Percentiles rank a stretch among this genome's conserved stretches.
Conservation (phyloP, 2,113 vertebrate species). For the Sialia sialis region DNA sequence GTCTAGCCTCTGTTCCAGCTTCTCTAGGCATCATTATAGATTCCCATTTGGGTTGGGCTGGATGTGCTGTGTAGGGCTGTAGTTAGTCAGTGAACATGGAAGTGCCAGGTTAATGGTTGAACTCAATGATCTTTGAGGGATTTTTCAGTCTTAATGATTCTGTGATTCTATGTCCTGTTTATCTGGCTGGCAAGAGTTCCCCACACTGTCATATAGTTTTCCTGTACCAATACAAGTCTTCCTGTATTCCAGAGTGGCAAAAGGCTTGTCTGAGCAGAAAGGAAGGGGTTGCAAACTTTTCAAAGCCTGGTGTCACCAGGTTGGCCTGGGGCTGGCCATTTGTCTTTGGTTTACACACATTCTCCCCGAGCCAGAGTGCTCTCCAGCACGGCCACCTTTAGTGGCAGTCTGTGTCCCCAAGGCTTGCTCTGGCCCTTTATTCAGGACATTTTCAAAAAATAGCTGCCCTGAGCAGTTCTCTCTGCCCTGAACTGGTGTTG, state of each 20-base stretch:
- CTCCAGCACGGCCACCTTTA: neutral
- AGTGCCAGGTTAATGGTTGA: neutral
- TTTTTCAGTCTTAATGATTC: neutral
- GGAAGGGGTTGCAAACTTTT: neutral
- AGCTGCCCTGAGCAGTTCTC: constrained; percentile 21
- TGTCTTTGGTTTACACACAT: neutral
- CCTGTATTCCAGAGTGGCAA: neutral
- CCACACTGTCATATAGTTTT: too few relatives aligned
- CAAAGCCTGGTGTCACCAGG: neutral
- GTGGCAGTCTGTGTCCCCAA: neutral
- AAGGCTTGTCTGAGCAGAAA: neutral
- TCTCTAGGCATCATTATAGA: neutral
- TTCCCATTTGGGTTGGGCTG: neutral
- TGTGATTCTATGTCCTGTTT: neutral
- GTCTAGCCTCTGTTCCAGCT: too few relatives aligned
- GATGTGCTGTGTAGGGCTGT: neutral
- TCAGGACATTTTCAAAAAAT: neutral
- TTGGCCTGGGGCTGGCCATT: neutral
- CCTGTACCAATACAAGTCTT: too few relatives aligned
- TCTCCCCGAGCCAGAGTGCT: neutral
- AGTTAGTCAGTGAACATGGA: neutral
- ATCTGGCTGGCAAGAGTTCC: neutral
- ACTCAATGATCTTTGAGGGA: neutral
- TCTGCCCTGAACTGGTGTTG: neutral
- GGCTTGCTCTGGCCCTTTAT: neutral